Evolutionary conservation across 2,797 vertebrate species (phyloP).

Genomic region (Columba guinea): DNA sequence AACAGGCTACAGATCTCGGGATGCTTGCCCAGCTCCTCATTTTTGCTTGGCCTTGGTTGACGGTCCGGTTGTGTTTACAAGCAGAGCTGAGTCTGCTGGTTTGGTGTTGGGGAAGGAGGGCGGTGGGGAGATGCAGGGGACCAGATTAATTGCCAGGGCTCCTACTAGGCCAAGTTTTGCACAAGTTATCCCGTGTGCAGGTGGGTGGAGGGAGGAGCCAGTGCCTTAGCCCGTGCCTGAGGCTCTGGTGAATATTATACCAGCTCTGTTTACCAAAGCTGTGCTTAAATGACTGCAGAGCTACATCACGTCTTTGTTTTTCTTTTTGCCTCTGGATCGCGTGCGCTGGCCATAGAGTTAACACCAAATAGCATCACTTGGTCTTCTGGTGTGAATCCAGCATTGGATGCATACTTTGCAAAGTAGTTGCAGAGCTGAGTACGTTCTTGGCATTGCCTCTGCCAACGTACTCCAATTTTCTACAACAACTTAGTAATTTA

Average conservation of each 20-base stretch:
- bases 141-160: not conserved
- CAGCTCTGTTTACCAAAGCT: conserved; percentile 51
- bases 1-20: not conserved
- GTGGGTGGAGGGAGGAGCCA: conserved; percentile 57
- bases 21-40: not conserved
- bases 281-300: not conserved
- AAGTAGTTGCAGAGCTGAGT: conserved; percentile 14
- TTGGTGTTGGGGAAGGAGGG: not conserved
- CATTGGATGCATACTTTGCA: not conserved
- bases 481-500: not conserved
- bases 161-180: conserved; percentile 10
- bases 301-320: conserved; percentile 52
- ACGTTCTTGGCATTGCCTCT: not conserved
- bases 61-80: not conserved
- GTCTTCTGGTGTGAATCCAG: conserved; percentile 16
- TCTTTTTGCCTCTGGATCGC: conserved; percentile 2
- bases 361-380: conserved; percentile 3
- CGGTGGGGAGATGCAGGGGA: accelerated
- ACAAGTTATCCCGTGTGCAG: not conserved
- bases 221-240: not conserved
- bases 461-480: conserved; percentile 4
- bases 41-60: not conserved
- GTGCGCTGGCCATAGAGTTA: not conserved
- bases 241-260: conserved; percentile 36
- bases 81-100: not conserved